These are phyloP conservation scores for Neodiprion virginianus DNA, from an alignment of 1,140 invertebrate species.

Conservation along the genomic window DNA sequence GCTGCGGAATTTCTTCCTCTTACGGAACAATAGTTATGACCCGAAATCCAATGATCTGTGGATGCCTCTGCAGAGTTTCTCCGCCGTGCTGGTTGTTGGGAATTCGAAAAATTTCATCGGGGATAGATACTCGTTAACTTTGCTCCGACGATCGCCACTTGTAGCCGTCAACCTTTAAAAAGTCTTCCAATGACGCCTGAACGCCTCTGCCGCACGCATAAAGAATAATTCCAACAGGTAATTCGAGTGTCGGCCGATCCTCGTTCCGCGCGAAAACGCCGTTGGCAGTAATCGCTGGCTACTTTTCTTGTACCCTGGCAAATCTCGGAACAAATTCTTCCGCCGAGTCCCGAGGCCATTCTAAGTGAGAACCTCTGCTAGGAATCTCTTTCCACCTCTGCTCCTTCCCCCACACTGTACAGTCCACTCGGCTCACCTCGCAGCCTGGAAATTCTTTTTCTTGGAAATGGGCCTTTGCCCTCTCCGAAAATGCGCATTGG, in stretches of 20 bases:
- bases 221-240: too few relatives aligned
- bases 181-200: too few relatives aligned
- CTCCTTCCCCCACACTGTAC: conserved; percentile 7
- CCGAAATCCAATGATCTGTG: background rate
- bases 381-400: conserved; percentile 27
- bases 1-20: background rate
- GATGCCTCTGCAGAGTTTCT: background rate
- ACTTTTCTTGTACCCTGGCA: too few relatives aligned
- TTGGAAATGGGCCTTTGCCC: conserved; percentile 27
- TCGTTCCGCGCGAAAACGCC: too few relatives aligned
- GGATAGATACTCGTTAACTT: background rate
- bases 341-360: background rate
- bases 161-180: too few relatives aligned
- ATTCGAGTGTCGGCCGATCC: too few relatives aligned
- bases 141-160: background rate
- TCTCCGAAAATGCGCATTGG: conserved; percentile 21
- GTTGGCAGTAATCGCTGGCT: too few relatives aligned
- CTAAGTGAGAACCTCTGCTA: conserved; percentile 28
- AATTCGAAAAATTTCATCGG: conserved; percentile 1
- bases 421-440: background rate
- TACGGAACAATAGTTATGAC: background rate
- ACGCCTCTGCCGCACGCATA: too few relatives aligned
- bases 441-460: conserved; percentile 37
- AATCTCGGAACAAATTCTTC: too few relatives aligned
- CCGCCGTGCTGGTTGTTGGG: background rate